A percentile compares a stretch with the other conserved stretches of the same genome.
Evolutionary conservation across 2,888 invertebrate genomes (phyloP).

Genomic region (Limnephilus marmoratus): DNA sequence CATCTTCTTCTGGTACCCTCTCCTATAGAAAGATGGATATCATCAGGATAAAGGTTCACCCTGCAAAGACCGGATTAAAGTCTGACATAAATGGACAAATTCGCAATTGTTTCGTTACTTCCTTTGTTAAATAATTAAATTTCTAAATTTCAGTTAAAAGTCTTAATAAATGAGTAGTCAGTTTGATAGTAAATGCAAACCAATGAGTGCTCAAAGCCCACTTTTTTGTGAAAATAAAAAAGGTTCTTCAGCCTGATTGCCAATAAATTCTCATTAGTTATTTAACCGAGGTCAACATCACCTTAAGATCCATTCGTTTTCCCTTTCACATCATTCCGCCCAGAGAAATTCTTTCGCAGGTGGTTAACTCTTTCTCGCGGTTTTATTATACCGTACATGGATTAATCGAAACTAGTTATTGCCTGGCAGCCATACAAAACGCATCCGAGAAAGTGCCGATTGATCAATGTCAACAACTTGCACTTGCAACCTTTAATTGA

Average conservation of each 20-base stretch:
- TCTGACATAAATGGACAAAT: no score
- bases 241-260: background rate
- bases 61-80: no score
- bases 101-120: no score
- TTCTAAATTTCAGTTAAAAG: no score
- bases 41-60: no score
- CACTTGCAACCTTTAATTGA: background rate
- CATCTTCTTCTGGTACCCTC: no score
- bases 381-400: background rate
- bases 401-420: background rate
- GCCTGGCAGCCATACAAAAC: background rate
- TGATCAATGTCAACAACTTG: background rate
- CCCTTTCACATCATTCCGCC: constrained; percentile 28
- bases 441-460: constrained; percentile 15
- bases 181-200: no score
- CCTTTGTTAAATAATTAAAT: no score
- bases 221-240: background rate
- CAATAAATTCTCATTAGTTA: constrained; percentile 9
- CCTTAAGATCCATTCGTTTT: constrained; percentile 24
- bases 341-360: constrained; percentile 29
- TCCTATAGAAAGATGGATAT: no score
- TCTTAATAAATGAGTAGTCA: no score
- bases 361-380: background rate
- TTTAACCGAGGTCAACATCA: constrained; percentile 10
- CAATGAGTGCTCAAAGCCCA: no score